Percentiles rank a stretch among this genome's conserved stretches.
phyloP scores from a whole-genome alignment of 2,797 vertebrate genomes.

The Halcyon badia region DNA sequence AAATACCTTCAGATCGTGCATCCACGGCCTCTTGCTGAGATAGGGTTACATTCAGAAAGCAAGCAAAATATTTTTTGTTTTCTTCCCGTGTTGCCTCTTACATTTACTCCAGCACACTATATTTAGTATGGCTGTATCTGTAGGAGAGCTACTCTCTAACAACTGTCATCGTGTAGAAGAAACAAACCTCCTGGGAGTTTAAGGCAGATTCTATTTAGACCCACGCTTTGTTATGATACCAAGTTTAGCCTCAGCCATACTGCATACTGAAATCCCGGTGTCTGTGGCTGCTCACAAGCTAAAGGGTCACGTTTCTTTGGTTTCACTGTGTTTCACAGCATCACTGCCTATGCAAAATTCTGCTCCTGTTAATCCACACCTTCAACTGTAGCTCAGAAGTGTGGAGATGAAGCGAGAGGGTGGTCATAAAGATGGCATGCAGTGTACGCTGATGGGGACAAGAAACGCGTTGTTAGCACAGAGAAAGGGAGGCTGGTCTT shows the following conservation, averaged over 20 bases:
- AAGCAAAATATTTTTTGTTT: background rate
- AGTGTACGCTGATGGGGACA: background rate
- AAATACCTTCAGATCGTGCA: background rate
- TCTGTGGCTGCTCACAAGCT: background rate
- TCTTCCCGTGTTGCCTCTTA: background rate
- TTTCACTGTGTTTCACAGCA: background rate
- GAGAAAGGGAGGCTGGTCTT: background rate
- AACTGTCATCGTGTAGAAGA: background rate
- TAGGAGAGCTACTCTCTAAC: conserved; percentile 31
- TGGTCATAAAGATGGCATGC: background rate
- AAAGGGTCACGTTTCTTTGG: background rate
- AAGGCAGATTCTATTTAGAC: conserved; percentile 35
- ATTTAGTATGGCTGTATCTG: conserved; percentile 26
- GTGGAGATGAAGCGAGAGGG: background rate
- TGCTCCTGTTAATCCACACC: background rate
- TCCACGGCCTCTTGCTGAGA: background rate
- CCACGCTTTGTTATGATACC: conserved; percentile 28
- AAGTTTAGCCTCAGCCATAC: conserved; percentile 4
- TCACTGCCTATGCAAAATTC: background rate
- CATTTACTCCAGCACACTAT: background rate
- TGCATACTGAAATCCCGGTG: background rate
- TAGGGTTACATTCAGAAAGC: background rate
- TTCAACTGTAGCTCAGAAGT: fast-evolving
- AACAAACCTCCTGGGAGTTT: background rate
- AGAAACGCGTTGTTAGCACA: background rate